Conservation (phyloP, 2,113 vertebrate species). For the Sebastes schlegelii region DNA sequence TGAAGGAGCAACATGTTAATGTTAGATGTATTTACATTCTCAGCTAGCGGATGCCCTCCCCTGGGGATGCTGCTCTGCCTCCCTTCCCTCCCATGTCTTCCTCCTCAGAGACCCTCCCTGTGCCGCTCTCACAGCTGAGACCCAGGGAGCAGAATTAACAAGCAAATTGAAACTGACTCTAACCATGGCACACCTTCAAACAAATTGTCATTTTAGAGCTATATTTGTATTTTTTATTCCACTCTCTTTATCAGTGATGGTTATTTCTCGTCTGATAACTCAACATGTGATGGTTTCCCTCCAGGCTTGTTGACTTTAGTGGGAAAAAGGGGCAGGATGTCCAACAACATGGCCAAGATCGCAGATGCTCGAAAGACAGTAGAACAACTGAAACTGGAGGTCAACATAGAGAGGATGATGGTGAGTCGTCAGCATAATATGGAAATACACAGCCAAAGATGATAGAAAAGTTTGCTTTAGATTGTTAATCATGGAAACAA, state of each 20-base stretch:
- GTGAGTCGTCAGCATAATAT: constrained; percentile 75
- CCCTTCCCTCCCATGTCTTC: constrained; percentile 49
- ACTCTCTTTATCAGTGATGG: neutral
- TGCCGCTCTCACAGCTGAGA: constrained; percentile 82
- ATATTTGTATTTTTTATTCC: neutral
- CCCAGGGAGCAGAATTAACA: constrained; percentile 78
- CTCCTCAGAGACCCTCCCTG: constrained; percentile 77
- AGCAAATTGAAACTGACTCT: constrained; percentile 78
- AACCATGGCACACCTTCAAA: constrained; percentile 25
- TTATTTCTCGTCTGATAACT: neutral
- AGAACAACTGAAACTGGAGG: constrained; percentile 92
- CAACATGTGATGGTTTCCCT: constrained; percentile 14
- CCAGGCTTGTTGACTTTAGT: constrained; percentile 40
- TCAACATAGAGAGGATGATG: constrained; percentile 94
- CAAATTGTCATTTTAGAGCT: neutral
- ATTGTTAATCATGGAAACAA: neutral
- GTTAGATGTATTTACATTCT: constrained; percentile 69
- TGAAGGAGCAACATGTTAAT: constrained; percentile 43
- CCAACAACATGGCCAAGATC: constrained; percentile 95
- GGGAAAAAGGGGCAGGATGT: constrained; percentile 82
- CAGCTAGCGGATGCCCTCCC: constrained; percentile 50
- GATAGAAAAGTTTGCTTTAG: neutral
- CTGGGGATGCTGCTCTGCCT: constrained; percentile 63
- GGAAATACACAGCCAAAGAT: neutral
- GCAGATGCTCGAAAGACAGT: constrained; percentile 92